These are phyloP conservation scores for Cecropterus lyciades DNA, from an alignment of 1,140 invertebrate genomes.

Conservation along the genomic window DNA sequence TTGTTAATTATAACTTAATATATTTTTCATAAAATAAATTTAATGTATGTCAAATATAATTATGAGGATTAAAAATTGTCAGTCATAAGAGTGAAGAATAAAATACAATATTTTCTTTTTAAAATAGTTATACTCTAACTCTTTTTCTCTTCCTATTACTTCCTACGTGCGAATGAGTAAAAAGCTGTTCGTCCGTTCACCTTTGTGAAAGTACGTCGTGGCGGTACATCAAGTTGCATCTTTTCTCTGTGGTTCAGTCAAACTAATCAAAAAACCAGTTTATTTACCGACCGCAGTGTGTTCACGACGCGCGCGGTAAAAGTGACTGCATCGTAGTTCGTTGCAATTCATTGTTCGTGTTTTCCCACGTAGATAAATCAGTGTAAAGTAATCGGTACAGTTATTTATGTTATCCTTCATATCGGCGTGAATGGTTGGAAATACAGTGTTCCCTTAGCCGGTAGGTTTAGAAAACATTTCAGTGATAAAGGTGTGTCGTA, in stretches of 20 bases:
- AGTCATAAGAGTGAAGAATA: too few relatives aligned
- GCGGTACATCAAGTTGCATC: constrained; percentile 6
- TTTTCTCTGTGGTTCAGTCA: constrained; percentile 24
- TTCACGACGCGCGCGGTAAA: constrained; percentile 49
- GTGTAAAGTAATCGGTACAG: constrained; percentile 33
- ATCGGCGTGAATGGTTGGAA: constrained; percentile 2
- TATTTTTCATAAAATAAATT: too few relatives aligned
- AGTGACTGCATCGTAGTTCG: constrained; percentile 44
- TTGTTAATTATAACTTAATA: too few relatives aligned
- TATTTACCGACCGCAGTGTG: constrained; percentile 69
- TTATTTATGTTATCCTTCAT: constrained; percentile 19
- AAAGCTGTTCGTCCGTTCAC: not conserved
- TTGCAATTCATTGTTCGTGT: constrained; percentile 52
- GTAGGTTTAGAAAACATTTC: constrained; percentile 23
- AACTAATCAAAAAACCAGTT: constrained; percentile 74
- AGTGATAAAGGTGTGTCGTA: constrained; percentile 62
- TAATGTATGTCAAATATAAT: too few relatives aligned
- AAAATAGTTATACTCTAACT: not conserved
- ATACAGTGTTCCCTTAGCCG: constrained; percentile 10
- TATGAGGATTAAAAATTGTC: too few relatives aligned
- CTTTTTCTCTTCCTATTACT: not conserved
- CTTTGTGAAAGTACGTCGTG: constrained; percentile 15
- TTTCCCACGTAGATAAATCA: constrained; percentile 45
- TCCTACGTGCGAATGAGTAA: not conserved
- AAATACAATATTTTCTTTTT: too few relatives aligned